Conservation (phyloP, 1,140 invertebrate genomes). For the Zaprionus kolodkinae region DNA sequence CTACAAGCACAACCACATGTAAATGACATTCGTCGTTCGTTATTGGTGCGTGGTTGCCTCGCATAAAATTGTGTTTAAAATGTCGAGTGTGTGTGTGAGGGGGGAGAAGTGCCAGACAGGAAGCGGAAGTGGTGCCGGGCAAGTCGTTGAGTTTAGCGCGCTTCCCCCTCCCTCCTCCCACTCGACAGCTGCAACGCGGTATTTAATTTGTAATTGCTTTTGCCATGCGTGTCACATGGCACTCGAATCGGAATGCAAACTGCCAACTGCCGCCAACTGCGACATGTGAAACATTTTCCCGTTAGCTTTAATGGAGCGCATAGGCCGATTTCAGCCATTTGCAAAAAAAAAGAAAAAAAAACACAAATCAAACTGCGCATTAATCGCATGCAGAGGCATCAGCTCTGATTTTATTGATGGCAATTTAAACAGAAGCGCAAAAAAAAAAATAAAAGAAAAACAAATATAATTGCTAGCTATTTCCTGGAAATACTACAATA, state of each 20-base stretch:
- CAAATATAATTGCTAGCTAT: background rate
- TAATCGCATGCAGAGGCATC: background rate
- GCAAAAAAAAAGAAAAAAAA: background rate
- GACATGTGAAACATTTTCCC: slow-evolving; percentile 1
- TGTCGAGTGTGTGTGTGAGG: background rate
- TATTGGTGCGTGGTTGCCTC: slow-evolving; percentile 75
- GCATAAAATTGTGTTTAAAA: slow-evolving; percentile 77
- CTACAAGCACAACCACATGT: slow-evolving; percentile 78
- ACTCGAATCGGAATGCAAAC: slow-evolving; percentile 23
- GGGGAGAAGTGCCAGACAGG: background rate
- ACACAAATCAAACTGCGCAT: background rate
- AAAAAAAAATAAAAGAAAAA: background rate
- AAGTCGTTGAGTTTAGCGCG: slow-evolving; percentile 33
- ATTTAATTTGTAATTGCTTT: slow-evolving; percentile 81
- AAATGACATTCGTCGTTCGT: slow-evolving; percentile 83
- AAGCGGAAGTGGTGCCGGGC: background rate
- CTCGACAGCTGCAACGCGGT: slow-evolving; percentile 52
- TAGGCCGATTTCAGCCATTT: slow-evolving; percentile 33
- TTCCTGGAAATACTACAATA: background rate
- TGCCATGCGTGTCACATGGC: slow-evolving; percentile 61
- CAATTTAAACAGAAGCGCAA: background rate
- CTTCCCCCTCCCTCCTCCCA: slow-evolving; percentile 16
- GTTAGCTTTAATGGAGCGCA: slow-evolving; percentile 62
- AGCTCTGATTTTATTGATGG: slow-evolving; percentile 3
- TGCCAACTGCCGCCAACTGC: slow-evolving; percentile 4